Evolutionary conservation across 2,113 vertebrate species (phyloP).

Genomic region (Spea bombifrons): DNA sequence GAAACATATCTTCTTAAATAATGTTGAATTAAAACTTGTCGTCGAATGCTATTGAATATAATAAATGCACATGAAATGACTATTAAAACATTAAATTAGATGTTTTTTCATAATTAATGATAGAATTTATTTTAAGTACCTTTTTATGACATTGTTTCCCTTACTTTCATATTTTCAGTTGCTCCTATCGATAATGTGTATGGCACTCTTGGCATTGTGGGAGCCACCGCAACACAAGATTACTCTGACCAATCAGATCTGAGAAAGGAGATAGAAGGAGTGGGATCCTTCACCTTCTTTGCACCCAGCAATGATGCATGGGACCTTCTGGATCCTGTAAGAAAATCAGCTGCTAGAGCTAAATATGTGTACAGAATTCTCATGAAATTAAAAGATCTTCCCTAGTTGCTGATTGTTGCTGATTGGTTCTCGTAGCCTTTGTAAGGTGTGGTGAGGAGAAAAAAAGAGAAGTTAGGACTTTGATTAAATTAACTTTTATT

Average conservation of each 20-base stretch:
- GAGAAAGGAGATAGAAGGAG: constrained; percentile 85
- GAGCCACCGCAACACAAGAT: constrained; percentile 76
- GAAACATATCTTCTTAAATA: too few species aligned
- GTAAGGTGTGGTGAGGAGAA: too few species aligned
- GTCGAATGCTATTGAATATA: too few species aligned
- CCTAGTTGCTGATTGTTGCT: too few species aligned
- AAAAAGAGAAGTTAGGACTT: too few species aligned
- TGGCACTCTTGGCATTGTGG: constrained; percentile 83
- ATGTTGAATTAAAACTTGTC: too few species aligned
- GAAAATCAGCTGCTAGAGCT: constrained; percentile 40
- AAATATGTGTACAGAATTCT: too few species aligned
- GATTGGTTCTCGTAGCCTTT: too few species aligned
- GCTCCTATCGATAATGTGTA: constrained; percentile 91
- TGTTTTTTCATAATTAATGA: not conserved
- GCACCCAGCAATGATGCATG: constrained; percentile 95
- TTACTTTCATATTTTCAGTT: constrained; percentile 65
- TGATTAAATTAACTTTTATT: too few species aligned
- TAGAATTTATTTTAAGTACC: constrained; percentile 13
- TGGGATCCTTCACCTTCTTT: constrained; percentile 89
- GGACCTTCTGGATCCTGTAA: constrained; percentile 82
- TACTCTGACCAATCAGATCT: constrained; percentile 84
- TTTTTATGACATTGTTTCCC: not conserved
- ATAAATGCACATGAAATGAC: too few species aligned
- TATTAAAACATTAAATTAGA: not conserved
- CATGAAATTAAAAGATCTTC: too few species aligned